Percentiles rank a stretch among this genome's conserved stretches.
Conservation (phyloP, 2,113 vertebrate species). For the Petrocephalus zakoni region DNA sequence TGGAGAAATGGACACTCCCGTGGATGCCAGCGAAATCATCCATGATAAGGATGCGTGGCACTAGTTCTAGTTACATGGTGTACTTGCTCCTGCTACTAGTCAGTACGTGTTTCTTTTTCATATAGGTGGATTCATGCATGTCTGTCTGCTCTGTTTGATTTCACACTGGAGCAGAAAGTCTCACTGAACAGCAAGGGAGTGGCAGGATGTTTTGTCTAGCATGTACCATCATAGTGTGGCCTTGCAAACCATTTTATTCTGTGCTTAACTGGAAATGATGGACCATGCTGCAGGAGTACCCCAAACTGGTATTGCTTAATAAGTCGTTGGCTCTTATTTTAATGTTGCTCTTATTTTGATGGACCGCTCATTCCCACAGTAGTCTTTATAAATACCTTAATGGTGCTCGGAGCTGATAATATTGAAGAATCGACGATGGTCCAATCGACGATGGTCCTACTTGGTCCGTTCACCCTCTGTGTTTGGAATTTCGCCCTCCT, state of each 20-base stretch:
- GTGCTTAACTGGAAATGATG: not conserved
- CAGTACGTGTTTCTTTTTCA: slow-evolving; percentile 27
- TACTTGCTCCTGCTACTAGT: slow-evolving; percentile 43
- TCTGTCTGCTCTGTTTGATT: not conserved
- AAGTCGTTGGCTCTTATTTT: not conserved
- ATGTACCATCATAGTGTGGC: not conserved
- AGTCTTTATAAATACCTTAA: not conserved
- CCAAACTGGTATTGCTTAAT: not conserved
- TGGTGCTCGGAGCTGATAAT: not conserved
- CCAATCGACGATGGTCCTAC: not conserved
- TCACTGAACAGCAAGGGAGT: not conserved
- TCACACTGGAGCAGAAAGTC: not conserved
- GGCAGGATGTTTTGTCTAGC: not conserved
- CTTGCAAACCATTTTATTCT: not conserved
- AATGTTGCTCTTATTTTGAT: not conserved
- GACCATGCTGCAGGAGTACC: not conserved
- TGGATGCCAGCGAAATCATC: slow-evolving; percentile 53
- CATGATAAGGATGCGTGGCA: slow-evolving; percentile 37
- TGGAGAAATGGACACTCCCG: slow-evolving; percentile 54
- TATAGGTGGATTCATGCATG: not conserved
- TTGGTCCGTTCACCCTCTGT: not conserved
- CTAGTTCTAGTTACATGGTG: slow-evolving; percentile 58
- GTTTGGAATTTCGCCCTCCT: not conserved
- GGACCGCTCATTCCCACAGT: not conserved
- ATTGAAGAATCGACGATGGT: not conserved